A percentile compares a stretch with the other conserved stretches of the same genome.
Conservation (phyloP, 2,797 vertebrate genomes). For the Babyrousa celebensis region DNA sequence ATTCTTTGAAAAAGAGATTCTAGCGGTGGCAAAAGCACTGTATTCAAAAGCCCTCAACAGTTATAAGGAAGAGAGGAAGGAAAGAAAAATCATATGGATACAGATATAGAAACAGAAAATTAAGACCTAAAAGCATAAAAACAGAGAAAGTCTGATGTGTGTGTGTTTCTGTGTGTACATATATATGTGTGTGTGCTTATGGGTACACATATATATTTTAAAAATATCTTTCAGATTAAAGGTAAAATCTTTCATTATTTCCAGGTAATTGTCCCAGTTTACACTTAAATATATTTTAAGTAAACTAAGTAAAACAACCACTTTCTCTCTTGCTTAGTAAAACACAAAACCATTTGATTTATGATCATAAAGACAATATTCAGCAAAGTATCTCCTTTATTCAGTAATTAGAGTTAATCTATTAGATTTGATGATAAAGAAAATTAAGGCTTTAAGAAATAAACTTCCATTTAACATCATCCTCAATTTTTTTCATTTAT, state of each 20-base stretch:
- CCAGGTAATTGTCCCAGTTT: background rate
- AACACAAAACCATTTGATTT: conserved; percentile 35
- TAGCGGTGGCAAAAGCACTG: background rate
- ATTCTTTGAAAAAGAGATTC: background rate
- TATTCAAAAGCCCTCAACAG: background rate
- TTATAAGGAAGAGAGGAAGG: background rate
- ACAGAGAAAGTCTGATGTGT: background rate
- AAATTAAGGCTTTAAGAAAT: conserved; percentile 15
- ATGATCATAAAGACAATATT: conserved; percentile 63
- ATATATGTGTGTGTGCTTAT: background rate
- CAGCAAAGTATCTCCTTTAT: background rate
- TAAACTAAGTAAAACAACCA: background rate
- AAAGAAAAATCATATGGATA: background rate
- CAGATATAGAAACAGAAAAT: background rate
- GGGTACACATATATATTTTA: background rate
- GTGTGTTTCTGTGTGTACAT: background rate
- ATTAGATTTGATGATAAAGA: conserved; percentile 22
- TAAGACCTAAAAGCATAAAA: background rate
- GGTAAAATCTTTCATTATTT: background rate
- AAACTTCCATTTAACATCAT: background rate
- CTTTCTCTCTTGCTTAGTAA: conserved; percentile 3
- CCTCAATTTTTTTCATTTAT: background rate
- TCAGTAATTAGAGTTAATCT: conserved; percentile 60
- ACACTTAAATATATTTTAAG: conserved; percentile 3
- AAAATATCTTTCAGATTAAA: background rate